Evolutionary conservation across 1,140 invertebrate species (phyloP), one percentile per base, ranked within the genome.

Genomic region (Asbolus verrucosus): DNA sequence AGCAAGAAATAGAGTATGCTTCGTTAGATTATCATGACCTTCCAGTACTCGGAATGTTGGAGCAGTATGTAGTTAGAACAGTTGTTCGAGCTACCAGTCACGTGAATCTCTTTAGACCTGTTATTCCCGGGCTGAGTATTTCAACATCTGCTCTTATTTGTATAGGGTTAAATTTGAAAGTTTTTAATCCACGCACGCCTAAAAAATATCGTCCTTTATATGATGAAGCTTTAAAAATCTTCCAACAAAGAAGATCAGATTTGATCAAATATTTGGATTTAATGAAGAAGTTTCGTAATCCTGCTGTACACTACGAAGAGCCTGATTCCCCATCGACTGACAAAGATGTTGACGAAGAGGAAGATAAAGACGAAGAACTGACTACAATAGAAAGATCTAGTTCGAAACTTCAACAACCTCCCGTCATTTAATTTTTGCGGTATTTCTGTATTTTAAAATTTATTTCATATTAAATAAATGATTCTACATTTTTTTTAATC

Each of bases 121-220:
- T 87, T 67, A 82, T 88, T 67, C 84, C 85, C 1, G 86, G 87
- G 2, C 73, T 88, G 27, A 76, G 76, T 61, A 73, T 81, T 9
- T 14, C 76, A n/a, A 11, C 78, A 4, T 86, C 85, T 0, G 87
- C 83, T 0, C 74, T 84, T 0, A 71, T 89, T 16, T 82, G 81
- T 27, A 75, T 88, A 11, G 87, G 82, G 9, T 72, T 86, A 6
- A 84, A 83, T 76, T 73, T 89, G 24, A 89, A 88, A 79, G 79
- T 78, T 8, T 77, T 83, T 50, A 86, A 88, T 76, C 76, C 78
- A 21, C 63, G 46, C 2, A 76, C 72, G 6, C 27, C 77, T 5
- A 27, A 59, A 41, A 66, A 76, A 8, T 73, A 79, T 9, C 36
- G 77, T 14, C 16, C 70, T 0, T 50, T 79, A 8, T 87, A 86